phyloP scores from a whole-genome alignment of 1,140 invertebrate genomes.

The Bombyx mori region DNA sequence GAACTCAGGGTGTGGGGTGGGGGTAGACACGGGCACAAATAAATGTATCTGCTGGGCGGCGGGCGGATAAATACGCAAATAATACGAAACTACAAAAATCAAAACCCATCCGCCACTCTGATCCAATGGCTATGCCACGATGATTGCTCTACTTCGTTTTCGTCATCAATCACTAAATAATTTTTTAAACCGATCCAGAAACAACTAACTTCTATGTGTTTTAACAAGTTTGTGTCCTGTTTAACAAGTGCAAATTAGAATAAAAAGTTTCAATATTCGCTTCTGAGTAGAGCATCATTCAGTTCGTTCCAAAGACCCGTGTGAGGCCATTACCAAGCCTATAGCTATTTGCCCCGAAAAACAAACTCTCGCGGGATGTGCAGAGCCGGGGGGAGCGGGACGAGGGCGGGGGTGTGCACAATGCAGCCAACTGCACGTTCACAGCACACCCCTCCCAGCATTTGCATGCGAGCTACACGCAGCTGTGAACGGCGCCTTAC shows the following conservation, averaged over 20 bases:
- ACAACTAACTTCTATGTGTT: no score
- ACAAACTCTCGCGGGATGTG: constrained; percentile 67
- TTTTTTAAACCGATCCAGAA: not conserved
- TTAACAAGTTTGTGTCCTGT: no score
- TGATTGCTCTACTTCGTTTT: constrained; percentile 35
- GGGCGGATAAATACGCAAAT: constrained; percentile 69
- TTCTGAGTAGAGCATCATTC: constrained; percentile 35
- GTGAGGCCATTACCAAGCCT: constrained; percentile 68
- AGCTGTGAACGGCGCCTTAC: constrained; percentile 44
- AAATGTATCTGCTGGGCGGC: constrained; percentile 66
- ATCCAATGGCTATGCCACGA: constrained; percentile 25
- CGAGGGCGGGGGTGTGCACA: constrained; percentile 30
- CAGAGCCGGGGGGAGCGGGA: constrained; percentile 12
- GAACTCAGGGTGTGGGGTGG: constrained; percentile 30
- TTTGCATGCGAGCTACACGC: constrained; percentile 44
- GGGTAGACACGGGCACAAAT: constrained; percentile 41
- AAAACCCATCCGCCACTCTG: constrained; percentile 69
- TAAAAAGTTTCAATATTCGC: not conserved
- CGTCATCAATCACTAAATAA: no score
- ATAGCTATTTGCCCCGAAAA: constrained; percentile 71
- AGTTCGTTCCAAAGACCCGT: constrained; percentile 21
- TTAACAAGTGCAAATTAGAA: no score
- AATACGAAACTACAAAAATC: constrained; percentile 72
- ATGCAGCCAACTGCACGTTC: constrained; percentile 66
- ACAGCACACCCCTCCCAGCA: constrained; percentile 43